Evolutionary conservation across 2,113 vertebrate genomes (phyloP), one percentile per base, ranked within the genome.

Genomic region (Montifringilla adamsi): DNA sequence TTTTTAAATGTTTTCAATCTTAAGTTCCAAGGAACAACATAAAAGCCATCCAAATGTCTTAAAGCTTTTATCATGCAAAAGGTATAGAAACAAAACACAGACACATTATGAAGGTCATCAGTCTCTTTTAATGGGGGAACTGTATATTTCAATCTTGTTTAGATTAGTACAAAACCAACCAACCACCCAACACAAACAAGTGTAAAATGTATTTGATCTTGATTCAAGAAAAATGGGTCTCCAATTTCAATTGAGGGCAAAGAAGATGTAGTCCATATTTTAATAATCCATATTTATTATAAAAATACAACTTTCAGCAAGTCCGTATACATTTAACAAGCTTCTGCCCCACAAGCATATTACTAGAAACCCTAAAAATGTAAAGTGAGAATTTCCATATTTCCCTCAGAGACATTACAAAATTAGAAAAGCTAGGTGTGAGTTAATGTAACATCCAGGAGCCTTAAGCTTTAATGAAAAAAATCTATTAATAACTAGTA

Each of bases 31-130:
- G 74, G 85, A 88, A 92, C 52, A 96, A 97, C 62, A 87, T 68
- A 93, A 90, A 97, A 96, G 87, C 77, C 93, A 84, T 91, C 73
- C 93, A 95, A 94, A 84, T 46, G 12, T 83, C 90, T 94, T 90
- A 94, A 35, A 96, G 85, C 58, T 94, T 94, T 96, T 89, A 88
- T 92, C 97, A 97, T 97, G 97, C 97, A 98, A 95, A 97, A 97
- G 81, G 53, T 98, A 97, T 92, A 95, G 95, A 98, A 98, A 98
- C 97, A 98, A 98, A 98, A 98, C 98, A 98, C 98, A 97, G 97
- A 98, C 97, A 97, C 97, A 96, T 97, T 94, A 97, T 95, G 91
- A 96, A 94, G 97, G 96, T 98, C 97, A 97, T 86, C 97, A 98
- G 95, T 98, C 96, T 98, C 97, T 98, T 98, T 98, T 98, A 98